A percentile compares a stretch with the other conserved stretches of the same genome.
Evolutionary conservation across 2,113 vertebrate species (phyloP).

Genomic region (Cyprinodon variegatus): DNA sequence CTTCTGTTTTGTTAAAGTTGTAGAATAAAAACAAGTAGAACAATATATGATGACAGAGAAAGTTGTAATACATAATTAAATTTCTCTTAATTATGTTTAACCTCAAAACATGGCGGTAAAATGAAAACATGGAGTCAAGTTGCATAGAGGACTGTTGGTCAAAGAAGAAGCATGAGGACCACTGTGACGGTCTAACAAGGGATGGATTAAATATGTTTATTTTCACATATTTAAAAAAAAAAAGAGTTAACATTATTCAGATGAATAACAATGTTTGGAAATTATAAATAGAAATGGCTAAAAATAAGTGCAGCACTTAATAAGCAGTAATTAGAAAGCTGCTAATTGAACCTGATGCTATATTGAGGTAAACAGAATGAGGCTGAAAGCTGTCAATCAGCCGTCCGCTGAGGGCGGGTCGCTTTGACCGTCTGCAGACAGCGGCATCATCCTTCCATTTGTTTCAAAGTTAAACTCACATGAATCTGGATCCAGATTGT

Average conservation of each 20-base stretch:
- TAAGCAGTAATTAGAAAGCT: not conserved
- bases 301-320: constrained; percentile 7
- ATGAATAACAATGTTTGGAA: not conserved
- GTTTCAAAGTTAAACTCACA: not conserved
- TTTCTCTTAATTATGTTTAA: not conserved
- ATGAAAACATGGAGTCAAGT: not conserved
- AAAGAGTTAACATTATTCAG: no score
- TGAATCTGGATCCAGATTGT: not conserved
- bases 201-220: not conserved
- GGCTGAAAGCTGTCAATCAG: no score
- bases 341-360: constrained; percentile 9
- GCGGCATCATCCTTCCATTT: not conserved
- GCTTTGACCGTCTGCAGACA: not conserved
- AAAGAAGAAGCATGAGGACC: not conserved
- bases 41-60: not conserved
- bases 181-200: not conserved
- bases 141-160: not conserved
- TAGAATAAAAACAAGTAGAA: no score
- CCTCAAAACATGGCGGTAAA: not conserved
- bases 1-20: not conserved
- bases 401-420: not conserved
- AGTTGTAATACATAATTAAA: not conserved
- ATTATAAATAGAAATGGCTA: not conserved
- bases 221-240: not conserved
- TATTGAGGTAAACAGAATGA: not conserved